A percentile compares a stretch with the other conserved stretches of the same genome.
Evolutionary conservation across 2,797 vertebrate genomes (phyloP).

Genomic region (Crenuchus spilurus): DNA sequence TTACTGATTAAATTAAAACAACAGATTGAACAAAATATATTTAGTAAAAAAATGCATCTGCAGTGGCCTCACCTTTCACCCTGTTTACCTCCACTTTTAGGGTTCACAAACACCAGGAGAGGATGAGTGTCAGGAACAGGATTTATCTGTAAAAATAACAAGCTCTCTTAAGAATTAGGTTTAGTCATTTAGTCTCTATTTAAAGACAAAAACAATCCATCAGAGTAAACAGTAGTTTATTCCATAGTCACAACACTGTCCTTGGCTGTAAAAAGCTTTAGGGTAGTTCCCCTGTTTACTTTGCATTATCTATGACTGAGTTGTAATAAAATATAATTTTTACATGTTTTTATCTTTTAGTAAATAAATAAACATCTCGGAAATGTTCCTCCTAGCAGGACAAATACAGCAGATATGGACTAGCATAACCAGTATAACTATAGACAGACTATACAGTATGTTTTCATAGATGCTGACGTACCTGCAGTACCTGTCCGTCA

Average conservation of each 20-base stretch:
- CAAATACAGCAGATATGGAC: neutral
- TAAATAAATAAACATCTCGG: neutral
- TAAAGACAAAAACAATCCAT: too few relatives aligned
- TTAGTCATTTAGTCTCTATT: neutral
- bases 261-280: too few relatives aligned
- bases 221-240: too few relatives aligned
- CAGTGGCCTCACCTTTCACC: constrained; percentile 83
- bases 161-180: too few relatives aligned
- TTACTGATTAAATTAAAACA: neutral
- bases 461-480: constrained; percentile 51
- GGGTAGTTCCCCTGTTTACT: too few relatives aligned
- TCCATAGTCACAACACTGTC: too few relatives aligned
- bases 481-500: constrained; percentile 90
- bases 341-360: too few relatives aligned
- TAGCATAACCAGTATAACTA: neutral
- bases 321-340: too few relatives aligned
- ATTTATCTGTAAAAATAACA: constrained; percentile 73
- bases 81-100: constrained; percentile 94
- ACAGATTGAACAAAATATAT: neutral
- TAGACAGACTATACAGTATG: too few relatives aligned
- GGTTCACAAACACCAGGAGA: constrained; percentile 92
- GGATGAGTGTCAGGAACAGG: constrained; percentile 84
- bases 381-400: neutral
- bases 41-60: neutral
- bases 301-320: too few relatives aligned